These are phyloP conservation scores for Myotis davidii DNA, from an alignment of 2,113 vertebrate species.

Conservation along the genomic window DNA sequence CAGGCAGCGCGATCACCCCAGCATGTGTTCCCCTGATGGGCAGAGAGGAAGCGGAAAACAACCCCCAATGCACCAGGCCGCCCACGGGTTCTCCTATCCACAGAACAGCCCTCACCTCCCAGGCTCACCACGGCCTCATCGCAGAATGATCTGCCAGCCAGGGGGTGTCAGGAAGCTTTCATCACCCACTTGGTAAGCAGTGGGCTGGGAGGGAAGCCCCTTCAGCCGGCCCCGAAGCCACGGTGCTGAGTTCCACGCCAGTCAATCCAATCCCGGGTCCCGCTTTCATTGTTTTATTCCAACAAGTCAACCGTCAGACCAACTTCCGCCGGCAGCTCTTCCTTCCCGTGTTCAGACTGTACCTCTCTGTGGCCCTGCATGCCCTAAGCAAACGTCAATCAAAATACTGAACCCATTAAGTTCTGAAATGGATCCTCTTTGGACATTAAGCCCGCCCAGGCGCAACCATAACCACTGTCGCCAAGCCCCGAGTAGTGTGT, in stretches of 20 bases:
- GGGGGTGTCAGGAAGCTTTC: too few species aligned
- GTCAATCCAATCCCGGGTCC: not conserved
- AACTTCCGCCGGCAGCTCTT: not conserved
- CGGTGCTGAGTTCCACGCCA: fast-evolving
- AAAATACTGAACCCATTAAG: not conserved
- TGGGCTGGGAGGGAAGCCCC: not conserved
- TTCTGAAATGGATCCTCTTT: not conserved
- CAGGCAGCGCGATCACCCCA: too few species aligned
- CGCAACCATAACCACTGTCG: not conserved
- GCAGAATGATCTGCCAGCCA: too few species aligned
- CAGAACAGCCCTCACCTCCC: too few species aligned
- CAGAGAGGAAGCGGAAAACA: too few species aligned
- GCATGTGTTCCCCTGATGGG: too few species aligned
- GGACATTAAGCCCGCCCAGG: not conserved
- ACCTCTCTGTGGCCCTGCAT: too few species aligned
- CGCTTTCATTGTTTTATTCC: not conserved
- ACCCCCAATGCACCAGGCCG: too few species aligned
- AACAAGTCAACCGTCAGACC: not conserved
- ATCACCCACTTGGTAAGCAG: not conserved
- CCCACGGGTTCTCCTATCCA: too few species aligned
- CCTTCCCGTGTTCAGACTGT: not conserved
- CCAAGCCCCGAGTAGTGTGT: not conserved
- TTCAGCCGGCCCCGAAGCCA: not conserved
- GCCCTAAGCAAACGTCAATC: not conserved
- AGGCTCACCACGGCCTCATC: too few species aligned